phyloP scores from a whole-genome alignment of 2,797 vertebrate genomes.

The Manis javanica region DNA sequence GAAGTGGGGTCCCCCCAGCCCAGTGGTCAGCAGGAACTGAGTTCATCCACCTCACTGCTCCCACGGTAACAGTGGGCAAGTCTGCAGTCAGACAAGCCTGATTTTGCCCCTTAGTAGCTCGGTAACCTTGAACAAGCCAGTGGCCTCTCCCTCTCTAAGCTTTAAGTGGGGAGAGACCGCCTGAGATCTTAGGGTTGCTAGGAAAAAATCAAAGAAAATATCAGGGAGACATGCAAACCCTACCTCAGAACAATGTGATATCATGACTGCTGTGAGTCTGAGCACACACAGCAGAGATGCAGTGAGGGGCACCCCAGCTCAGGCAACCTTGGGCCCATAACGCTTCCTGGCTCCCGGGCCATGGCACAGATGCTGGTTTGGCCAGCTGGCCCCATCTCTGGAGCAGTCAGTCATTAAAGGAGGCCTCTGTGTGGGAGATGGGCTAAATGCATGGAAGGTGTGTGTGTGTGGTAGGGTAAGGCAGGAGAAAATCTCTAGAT shows the following conservation, averaged over 20 bases:
- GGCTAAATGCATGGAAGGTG: neutral
- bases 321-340: neutral
- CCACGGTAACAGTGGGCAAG: neutral
- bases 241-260: neutral
- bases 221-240: neutral
- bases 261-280: neutral
- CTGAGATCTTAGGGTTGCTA: constrained; percentile 37
- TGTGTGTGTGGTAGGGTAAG: neutral
- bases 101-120: neutral
- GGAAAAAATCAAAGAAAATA: constrained; percentile 45
- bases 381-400: neutral
- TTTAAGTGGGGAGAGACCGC: neutral
- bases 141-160: neutral
- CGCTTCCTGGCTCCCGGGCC: neutral
- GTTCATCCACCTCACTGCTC: neutral
- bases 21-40: neutral
- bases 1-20: neutral
- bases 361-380: neutral
- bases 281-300: constrained; percentile 2
- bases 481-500: neutral
- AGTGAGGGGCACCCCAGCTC: neutral
- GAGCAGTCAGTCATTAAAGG: neutral
- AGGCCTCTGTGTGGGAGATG: neutral
- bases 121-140: neutral
- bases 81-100: neutral